Conservation (phyloP, 2,888 invertebrate genomes). For the Hanleya hanleyi region DNA sequence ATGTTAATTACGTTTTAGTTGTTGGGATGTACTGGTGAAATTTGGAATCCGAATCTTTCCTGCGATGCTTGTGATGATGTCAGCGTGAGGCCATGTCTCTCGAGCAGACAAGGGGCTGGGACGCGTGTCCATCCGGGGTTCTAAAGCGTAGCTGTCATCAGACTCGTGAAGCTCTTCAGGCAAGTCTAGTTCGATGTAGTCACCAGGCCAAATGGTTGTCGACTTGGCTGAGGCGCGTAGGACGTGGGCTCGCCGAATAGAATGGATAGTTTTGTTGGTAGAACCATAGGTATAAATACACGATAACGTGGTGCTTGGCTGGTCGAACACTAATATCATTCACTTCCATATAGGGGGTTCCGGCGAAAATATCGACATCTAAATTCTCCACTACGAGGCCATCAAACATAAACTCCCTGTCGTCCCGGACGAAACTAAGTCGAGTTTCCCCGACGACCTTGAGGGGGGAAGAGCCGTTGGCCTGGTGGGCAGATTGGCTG, state of each 20-base stretch:
- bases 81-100: too few species aligned
- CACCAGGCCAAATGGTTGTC: constrained; percentile 33
- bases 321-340: constrained; percentile 44
- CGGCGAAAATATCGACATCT: constrained; percentile 39
- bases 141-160: constrained; percentile 12
- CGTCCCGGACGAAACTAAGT: too few species aligned
- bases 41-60: too few species aligned
- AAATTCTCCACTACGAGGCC: constrained; percentile 35
- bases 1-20: too few species aligned
- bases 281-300: constrained; percentile 19
- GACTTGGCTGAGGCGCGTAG: constrained; percentile 15
- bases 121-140: constrained; percentile 1
- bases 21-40: too few species aligned
- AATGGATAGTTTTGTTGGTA: not conserved
- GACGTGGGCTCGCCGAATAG: constrained; percentile 23
- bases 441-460: constrained; percentile 26
- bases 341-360: constrained; percentile 40
- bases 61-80: too few species aligned
- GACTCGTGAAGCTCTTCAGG: too few species aligned
- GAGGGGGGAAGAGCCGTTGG: constrained; percentile 22
- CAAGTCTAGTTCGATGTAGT: constrained; percentile 27
- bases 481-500: constrained; percentile 26
- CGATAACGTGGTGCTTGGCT: constrained; percentile 28
- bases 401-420: too few species aligned
- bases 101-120: too few species aligned